Conservation (phyloP, 2,888 invertebrate species). For the Drosophila vallismaia region DNA sequence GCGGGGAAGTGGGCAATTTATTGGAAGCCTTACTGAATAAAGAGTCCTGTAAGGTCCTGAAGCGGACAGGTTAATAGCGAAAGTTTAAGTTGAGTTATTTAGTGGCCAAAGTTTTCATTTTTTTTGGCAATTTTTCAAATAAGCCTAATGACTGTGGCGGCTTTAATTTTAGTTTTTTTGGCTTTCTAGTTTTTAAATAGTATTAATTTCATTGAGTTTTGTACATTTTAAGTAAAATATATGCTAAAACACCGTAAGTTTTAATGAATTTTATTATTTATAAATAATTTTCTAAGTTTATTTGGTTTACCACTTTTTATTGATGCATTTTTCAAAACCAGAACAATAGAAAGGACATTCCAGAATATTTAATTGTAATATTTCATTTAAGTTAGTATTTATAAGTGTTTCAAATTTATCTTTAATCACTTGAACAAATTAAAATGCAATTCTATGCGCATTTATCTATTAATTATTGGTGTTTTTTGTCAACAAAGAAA, state of each 20-base stretch:
- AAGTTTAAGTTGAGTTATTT: conserved; percentile 19
- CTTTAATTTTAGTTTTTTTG: not conserved
- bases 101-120: not conserved
- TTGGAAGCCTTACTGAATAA: conserved; percentile 16
- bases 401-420: not conserved
- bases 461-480: not conserved
- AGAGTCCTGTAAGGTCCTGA: conserved; percentile 8
- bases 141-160: not conserved
- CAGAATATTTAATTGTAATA: too few relatives aligned
- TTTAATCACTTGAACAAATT: not conserved
- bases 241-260: too few relatives aligned
- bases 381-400: too few relatives aligned
- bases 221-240: too few relatives aligned
- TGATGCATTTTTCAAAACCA: too few relatives aligned
- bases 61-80: conserved; percentile 33
- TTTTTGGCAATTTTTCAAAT: not conserved
- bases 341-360: too few relatives aligned
- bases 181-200: not conserved
- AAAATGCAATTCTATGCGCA: not conserved
- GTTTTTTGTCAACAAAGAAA: not conserved
- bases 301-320: too few relatives aligned
- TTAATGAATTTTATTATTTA: too few relatives aligned
- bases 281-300: too few relatives aligned
- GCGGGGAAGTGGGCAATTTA: conserved; percentile 20
- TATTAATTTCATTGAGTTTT: too few relatives aligned